phyloP scores from a whole-genome alignment of 2,113 vertebrate species.

The Gallinago jamesoni region DNA sequence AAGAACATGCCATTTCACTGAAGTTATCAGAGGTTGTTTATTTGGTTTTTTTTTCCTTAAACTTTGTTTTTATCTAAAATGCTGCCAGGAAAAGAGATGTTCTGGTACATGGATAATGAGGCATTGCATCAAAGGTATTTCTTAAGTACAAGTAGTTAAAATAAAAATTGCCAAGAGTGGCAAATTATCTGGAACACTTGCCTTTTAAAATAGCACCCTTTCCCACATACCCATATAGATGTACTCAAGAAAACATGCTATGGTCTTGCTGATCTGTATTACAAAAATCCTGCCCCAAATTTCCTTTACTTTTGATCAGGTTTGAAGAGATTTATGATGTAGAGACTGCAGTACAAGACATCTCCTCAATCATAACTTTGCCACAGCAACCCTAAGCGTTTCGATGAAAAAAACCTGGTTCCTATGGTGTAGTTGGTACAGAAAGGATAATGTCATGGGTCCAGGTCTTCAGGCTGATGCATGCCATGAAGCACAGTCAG shows the following conservation, averaged over 20 bases:
- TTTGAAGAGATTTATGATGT: neutral
- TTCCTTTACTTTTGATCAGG: neutral
- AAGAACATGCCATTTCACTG: neutral
- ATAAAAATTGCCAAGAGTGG: neutral
- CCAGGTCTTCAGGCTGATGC: neutral
- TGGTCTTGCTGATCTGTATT: neutral
- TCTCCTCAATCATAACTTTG: neutral
- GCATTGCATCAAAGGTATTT: neutral
- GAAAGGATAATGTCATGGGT: neutral
- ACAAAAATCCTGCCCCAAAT: neutral
- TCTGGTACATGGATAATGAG: neutral
- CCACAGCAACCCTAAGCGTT: neutral
- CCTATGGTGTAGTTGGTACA: neutral
- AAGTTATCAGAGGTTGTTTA: neutral
- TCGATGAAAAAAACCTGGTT: neutral
- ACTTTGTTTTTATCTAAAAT: neutral
- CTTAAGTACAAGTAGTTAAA: neutral
- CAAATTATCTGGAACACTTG: neutral
- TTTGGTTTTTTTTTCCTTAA: neutral
- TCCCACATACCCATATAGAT: neutral
- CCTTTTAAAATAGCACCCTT: neutral
- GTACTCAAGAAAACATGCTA: neutral
- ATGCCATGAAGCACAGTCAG: neutral
- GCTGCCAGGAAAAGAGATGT: neutral
- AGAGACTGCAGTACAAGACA: neutral